These are phyloP conservation scores for Hartigia nigra DNA, from an alignment of 2,888 invertebrate species.

Conservation along the genomic window DNA sequence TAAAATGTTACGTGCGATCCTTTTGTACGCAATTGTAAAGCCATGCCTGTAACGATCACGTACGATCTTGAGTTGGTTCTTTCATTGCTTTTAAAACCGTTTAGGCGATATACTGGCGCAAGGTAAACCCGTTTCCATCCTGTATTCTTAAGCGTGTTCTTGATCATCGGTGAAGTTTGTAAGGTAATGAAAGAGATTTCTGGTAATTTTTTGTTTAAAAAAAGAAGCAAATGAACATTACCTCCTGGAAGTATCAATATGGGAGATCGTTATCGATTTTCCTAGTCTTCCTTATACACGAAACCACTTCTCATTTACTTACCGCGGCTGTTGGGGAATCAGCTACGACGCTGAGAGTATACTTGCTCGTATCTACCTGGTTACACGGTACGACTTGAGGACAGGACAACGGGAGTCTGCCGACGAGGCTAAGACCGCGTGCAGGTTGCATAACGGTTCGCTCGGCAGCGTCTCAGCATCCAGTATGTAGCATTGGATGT, in stretches of 20 bases:
- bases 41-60: neutral
- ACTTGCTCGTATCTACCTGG: neutral
- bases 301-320: neutral
- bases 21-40: neutral
- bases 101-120: neutral
- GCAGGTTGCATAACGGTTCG: slow-evolving; percentile 59
- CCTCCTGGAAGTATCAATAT: neutral
- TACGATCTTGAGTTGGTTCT: neutral
- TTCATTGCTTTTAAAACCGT: neutral
- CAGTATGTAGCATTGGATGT: slow-evolving; percentile 37
- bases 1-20: neutral
- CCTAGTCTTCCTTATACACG: neutral
- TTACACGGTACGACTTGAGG: slow-evolving; percentile 27
- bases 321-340: neutral
- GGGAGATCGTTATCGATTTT: neutral
- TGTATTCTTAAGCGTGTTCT: neutral
- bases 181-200: neutral
- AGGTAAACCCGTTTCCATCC: neutral
- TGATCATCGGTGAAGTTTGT: neutral
- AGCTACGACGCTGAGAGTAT: neutral
- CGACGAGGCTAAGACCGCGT: slow-evolving; percentile 38
- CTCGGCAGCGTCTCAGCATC: slow-evolving; percentile 36
- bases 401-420: slow-evolving; percentile 46
- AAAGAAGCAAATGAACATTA: neutral
- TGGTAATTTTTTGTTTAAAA: neutral